phyloP scores from a whole-genome alignment of 2,797 vertebrate genomes.

The Ceyx erithaca region DNA sequence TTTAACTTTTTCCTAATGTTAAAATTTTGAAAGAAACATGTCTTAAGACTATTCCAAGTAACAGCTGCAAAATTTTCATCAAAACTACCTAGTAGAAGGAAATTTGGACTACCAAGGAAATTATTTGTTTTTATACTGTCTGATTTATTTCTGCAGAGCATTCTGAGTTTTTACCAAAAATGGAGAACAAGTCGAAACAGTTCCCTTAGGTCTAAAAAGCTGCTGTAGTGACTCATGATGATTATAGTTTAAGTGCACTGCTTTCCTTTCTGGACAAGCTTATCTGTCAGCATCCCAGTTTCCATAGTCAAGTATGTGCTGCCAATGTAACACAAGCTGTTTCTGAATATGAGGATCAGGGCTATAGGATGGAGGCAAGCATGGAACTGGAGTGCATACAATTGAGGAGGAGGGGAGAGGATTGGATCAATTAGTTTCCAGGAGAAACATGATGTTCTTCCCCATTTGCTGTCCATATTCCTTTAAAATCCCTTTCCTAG shows the following conservation, averaged over 20 bases:
- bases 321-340: background rate
- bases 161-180: background rate
- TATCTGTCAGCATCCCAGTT: background rate
- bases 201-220: background rate
- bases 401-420: background rate
- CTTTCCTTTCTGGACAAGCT: slow-evolving; percentile 10
- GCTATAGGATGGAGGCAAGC: background rate
- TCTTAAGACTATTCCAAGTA: background rate
- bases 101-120: background rate
- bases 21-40: background rate
- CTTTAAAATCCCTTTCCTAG: background rate
- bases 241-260: slow-evolving; percentile 6
- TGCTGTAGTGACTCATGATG: background rate
- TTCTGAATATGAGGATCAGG: background rate
- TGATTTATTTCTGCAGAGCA: slow-evolving; percentile 1
- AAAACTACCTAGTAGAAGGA: background rate
- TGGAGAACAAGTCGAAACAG: background rate
- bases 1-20: background rate
- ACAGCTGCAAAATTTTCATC: background rate
- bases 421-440: background rate
- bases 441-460: background rate
- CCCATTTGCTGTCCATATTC: background rate
- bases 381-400: background rate
- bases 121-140: background rate
- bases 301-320: background rate